Evolutionary conservation across 2,797 vertebrate genomes (phyloP).

Genomic region (Falco berigora): DNA sequence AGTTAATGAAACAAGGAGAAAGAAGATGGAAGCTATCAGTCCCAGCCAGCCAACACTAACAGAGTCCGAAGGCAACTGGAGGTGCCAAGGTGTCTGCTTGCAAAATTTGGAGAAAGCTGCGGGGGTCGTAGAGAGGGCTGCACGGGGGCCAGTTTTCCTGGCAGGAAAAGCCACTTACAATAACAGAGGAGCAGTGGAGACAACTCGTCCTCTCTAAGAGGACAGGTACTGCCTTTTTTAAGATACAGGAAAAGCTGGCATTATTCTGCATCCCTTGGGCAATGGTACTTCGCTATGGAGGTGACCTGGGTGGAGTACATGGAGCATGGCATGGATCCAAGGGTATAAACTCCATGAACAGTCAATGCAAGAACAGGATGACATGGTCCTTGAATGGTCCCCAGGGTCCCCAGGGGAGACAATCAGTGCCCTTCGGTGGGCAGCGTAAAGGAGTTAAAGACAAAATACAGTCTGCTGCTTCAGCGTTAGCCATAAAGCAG

Average conservation of each 20-base stretch:
- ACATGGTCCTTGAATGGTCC: no score
- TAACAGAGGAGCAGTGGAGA: neutral
- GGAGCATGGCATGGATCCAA: neutral
- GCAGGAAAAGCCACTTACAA: neutral
- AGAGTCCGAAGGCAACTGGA: conserved; percentile 19
- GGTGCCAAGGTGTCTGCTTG: conserved; percentile 68
- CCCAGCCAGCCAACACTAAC: conserved; percentile 69
- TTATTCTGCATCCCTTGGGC: neutral
- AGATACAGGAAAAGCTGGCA: neutral
- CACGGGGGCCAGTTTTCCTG: neutral
- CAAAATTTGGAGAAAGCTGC: conserved; percentile 22
- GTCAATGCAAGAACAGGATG: neutral
- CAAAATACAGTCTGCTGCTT: neutral
- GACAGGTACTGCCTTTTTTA: neutral
- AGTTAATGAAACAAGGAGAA: conserved; percentile 60
- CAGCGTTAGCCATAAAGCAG: neutral
- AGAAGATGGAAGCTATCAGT: conserved; percentile 53
- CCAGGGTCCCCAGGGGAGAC: neutral
- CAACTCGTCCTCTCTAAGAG: neutral
- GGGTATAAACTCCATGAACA: neutral
- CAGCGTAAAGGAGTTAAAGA: neutral
- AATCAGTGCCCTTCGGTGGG: neutral
- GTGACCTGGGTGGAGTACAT: neutral
- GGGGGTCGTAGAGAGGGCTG: neutral
- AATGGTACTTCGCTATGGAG: neutral